A percentile compares a stretch with the other conserved stretches of the same genome.
Evolutionary conservation across 2,797 vertebrate genomes (phyloP).

Genomic region (Micropoecilia bifurca): DNA sequence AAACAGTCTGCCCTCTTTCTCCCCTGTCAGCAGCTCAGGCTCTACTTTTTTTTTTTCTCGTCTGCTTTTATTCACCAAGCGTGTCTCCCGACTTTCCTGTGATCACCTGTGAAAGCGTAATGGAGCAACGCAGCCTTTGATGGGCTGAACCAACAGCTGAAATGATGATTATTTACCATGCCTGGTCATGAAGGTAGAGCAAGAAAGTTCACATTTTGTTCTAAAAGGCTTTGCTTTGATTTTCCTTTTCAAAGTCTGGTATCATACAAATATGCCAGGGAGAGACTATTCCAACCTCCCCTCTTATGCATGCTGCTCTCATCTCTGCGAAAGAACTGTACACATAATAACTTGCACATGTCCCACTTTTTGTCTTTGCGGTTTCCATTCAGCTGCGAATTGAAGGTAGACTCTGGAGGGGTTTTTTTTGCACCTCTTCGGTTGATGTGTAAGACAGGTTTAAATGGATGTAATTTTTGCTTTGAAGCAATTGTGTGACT

Average conservation of each 20-base stretch:
- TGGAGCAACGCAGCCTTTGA: slow-evolving; percentile 60
- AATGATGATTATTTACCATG: slow-evolving; percentile 71
- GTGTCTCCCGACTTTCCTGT: slow-evolving; percentile 60
- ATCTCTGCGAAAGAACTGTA: slow-evolving; percentile 79
- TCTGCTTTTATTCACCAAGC: slow-evolving; percentile 62
- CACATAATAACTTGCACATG: slow-evolving; percentile 87
- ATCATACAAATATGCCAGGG: slow-evolving; percentile 78
- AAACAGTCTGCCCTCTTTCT: slow-evolving; percentile 78
- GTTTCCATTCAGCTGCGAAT: slow-evolving; percentile 81
- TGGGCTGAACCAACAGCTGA: slow-evolving; percentile 69
- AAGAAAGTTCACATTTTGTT: slow-evolving; percentile 75
- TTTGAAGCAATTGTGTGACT: slow-evolving; percentile 84
- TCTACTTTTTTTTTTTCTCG: slow-evolving; percentile 52
- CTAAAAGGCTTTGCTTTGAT: slow-evolving; percentile 80
- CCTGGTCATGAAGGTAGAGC: slow-evolving; percentile 64
- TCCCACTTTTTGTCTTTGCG: slow-evolving; percentile 83
- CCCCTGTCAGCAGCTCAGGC: slow-evolving; percentile 76
- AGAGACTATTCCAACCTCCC: slow-evolving; percentile 75
- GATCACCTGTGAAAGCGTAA: slow-evolving; percentile 73
- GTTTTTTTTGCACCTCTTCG: slow-evolving; percentile 63
- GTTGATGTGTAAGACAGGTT: slow-evolving; percentile 82
- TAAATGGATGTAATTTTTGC: slow-evolving; percentile 84
- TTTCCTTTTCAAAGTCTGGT: slow-evolving; percentile 80
- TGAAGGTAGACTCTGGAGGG: slow-evolving; percentile 72
- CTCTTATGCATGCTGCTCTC: slow-evolving; percentile 84